Evolutionary conservation across 2,113 vertebrate species (phyloP), one percentile per base, ranked within the genome.

Genomic region (Channa maculata): DNA sequence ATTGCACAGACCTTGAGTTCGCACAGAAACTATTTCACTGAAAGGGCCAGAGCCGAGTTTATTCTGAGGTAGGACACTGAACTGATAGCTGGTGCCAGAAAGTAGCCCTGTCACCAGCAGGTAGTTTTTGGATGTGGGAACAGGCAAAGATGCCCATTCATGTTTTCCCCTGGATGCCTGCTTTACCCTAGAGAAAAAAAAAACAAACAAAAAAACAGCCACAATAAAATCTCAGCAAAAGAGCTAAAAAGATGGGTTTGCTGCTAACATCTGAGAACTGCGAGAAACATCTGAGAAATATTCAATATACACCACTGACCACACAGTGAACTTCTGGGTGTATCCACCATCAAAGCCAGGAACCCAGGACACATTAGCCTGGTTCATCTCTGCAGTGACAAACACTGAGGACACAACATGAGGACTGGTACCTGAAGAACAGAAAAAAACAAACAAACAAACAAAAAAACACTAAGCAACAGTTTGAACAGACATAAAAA

Each of bases 1-100:
- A 70, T 3, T 65, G 4, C n/a, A 87, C 94, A 92, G 59, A 99
- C 98, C 95, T 89, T 94, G 91, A 5, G 97, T 97, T 67, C 88
- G 85, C 4, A 95, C 94, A 62, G 96, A 92, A 79, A 96, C 75
- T 0, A 99, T 98, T 88, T 97, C 95, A 50, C 97, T 99, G 91
- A 99, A 99, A 38, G 97, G 96, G n/a, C 97, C 97, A 0, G 96
- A 98, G 44, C 98, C 98, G 57, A 98, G 93, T 83, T 97, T 97
- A 91, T 98, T 99, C 92, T 99, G 97, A 58, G 97, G 95, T 36
- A 99, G 94, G 75, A 99, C 91, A 0, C 98, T 98, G 93, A 99
- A 98, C 94, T 99, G 98, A 90, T 99, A 99, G 38, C 91, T 86
- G 0, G 88, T 95, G 48, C 94, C 92, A 0, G 96, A 92, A 70